A percentile compares a stretch with the other conserved stretches of the same genome.
Conservation (phyloP, 2,888 invertebrate genomes). For the Morinoia aosen region DNA sequence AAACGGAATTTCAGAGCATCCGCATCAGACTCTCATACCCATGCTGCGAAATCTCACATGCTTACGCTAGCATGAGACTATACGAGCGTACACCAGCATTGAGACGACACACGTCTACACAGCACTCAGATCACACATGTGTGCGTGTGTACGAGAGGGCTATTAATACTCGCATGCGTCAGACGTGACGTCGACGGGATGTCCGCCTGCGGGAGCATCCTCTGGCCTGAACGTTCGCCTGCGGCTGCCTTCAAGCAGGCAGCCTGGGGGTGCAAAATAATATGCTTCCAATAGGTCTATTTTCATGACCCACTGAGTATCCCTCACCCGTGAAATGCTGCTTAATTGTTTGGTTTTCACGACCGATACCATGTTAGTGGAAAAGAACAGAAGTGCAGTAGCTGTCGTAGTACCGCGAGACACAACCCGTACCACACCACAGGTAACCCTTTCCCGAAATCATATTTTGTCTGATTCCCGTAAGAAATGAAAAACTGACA, state of each 20-base stretch:
- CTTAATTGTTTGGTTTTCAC: too few relatives aligned
- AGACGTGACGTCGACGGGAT: slow-evolving; percentile 17
- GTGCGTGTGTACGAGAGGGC: background rate
- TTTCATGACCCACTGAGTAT: too few relatives aligned
- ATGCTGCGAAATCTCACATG: background rate
- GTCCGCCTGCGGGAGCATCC: background rate
- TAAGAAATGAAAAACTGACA: background rate
- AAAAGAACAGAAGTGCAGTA: background rate
- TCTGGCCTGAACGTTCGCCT: background rate
- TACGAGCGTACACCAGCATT: background rate
- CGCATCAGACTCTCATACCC: background rate
- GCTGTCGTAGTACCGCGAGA: background rate
- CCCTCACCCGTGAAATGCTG: too few relatives aligned
- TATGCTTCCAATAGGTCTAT: background rate
- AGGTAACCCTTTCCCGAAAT: background rate
- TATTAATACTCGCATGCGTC: slow-evolving; percentile 9
- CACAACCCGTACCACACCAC: background rate
- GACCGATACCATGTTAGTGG: background rate
- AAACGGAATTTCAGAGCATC: background rate
- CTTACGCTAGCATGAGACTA: background rate
- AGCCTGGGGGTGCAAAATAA: background rate
- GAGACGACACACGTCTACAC: background rate
- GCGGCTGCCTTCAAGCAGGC: background rate
- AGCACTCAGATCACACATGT: background rate
- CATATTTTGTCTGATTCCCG: background rate